Evolutionary conservation across 2,113 vertebrate genomes (phyloP).

Genomic region (Diphyllodes magnificus): DNA sequence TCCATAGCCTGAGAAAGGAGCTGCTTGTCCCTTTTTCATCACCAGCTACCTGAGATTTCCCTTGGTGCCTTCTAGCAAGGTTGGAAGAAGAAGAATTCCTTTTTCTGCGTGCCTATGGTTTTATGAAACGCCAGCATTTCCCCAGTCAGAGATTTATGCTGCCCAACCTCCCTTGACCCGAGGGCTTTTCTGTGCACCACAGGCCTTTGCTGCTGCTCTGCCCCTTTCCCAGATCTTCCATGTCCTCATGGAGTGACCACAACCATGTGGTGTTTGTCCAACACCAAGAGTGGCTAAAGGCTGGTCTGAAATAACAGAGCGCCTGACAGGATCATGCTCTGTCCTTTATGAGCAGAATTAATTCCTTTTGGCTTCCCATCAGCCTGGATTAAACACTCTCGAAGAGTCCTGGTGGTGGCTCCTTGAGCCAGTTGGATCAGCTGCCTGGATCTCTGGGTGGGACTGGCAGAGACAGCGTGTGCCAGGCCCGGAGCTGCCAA

Average conservation of each 20-base stretch:
- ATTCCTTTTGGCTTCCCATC: not conserved
- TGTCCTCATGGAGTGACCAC: not conserved
- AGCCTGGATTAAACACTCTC: conserved; percentile 8
- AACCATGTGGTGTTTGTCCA: not conserved
- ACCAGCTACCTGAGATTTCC: not conserved
- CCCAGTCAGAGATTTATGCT: not conserved
- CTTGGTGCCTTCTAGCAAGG: not conserved
- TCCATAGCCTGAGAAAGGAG: not conserved
- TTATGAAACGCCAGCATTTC: not conserved
- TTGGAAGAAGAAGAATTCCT: not conserved
- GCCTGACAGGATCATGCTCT: not conserved
- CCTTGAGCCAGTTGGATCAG: conserved; percentile 39
- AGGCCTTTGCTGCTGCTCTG: not conserved
- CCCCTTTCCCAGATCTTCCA: not conserved
- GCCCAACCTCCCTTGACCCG: not conserved
- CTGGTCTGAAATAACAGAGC: not conserved
- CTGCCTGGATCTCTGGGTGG: conserved; percentile 36
- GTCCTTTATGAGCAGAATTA: not conserved
- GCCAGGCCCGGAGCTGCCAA: conserved; percentile 37
- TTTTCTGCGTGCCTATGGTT: not conserved
- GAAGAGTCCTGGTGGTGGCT: conserved; percentile 23
- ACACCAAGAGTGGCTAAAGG: not conserved
- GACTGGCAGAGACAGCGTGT: conserved; percentile 20
- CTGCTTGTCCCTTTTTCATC: not conserved
- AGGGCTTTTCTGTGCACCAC: not conserved